Base-by-base conservation (phyloP, 2,113 vertebrate genomes). In the Sciurus niger region DNA sequence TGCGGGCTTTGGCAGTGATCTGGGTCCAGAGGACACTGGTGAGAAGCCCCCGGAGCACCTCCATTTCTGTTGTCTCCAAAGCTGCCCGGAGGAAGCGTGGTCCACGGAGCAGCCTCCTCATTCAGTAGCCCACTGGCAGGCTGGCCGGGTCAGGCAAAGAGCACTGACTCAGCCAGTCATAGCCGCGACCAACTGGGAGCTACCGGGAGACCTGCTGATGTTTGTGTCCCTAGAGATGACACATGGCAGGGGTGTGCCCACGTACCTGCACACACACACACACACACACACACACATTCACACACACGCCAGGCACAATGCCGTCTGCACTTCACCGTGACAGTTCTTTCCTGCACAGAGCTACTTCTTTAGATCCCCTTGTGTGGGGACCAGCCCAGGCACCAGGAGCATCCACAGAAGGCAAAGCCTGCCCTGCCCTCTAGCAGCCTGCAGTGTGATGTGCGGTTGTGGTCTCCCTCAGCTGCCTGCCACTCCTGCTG, bases 391-490 rank as follows among this genome's bases (percentile, higher is more conserved):
- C n/a, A 17, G 58, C 58, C 17, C n/a, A 48, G 28, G 40, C n/a
- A 16, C 34, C 0, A 17, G 53, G 28, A 25, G 58, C 25, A n/a
- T 4, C 8, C 6, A 48, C 28, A 28, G 8, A 13, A 0, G 2
- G 55, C 37, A 16, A 58, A 13, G 58, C 24, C 24, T 40, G 40
- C 40, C 17, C 10, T 18, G 8, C 20, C 48, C 40, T 37, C 80
- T 11, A 1, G 10, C 1, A 11, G 22, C 1, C 72, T 32, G 8
- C 2, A 2, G 24, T 24, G 1, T 24, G 16, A 20, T 0, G 2
- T 0, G 13, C 14, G 9, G 30, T 77, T 6, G 1, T 9, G 14
- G 4, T 18, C 2, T 0, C 12, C 68, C 51, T 9, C 2, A 51
- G 17, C 51, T 0, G 20, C 30, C n/a, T 7, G 28, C 1, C 55